Conservation (phyloP, 2,113 vertebrate species). For the Heterotilapia buettikoferi region DNA sequence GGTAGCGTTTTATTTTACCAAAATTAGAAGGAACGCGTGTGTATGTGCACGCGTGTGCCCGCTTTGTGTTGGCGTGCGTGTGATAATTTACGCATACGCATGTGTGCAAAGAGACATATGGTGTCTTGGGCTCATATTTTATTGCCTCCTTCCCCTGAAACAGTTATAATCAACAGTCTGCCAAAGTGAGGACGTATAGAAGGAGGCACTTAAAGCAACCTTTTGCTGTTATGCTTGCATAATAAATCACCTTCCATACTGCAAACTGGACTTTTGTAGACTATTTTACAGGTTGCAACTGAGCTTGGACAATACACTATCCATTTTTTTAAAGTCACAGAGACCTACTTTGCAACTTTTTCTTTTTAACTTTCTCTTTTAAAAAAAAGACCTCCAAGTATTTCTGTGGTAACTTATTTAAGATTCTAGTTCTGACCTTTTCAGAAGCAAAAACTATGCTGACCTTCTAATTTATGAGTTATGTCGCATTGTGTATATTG, state of each 20-base stretch:
- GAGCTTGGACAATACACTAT: neutral
- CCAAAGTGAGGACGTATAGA: neutral
- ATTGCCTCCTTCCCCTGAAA: neutral
- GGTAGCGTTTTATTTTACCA: neutral
- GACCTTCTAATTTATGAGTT: neutral
- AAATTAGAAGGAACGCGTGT: neutral
- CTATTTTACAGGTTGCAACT: neutral
- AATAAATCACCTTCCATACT: neutral
- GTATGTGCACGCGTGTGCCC: fast-evolving
- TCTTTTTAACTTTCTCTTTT: neutral
- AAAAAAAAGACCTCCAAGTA: neutral
- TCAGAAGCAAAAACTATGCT: neutral
- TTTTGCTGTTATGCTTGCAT: neutral
- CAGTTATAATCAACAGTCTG: neutral
- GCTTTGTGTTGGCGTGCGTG: neutral
- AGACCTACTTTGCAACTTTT: neutral
- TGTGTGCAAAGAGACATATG: neutral
- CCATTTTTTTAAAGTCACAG: neutral
- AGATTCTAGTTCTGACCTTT: neutral
- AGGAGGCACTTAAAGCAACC: neutral
- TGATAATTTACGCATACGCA: neutral
- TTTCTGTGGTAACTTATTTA: neutral
- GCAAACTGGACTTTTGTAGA: neutral
- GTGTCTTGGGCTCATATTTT: neutral
- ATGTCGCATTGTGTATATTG: neutral